Conservation (phyloP, 2,797 vertebrate species). For the Dicrostonyx torquatus region DNA sequence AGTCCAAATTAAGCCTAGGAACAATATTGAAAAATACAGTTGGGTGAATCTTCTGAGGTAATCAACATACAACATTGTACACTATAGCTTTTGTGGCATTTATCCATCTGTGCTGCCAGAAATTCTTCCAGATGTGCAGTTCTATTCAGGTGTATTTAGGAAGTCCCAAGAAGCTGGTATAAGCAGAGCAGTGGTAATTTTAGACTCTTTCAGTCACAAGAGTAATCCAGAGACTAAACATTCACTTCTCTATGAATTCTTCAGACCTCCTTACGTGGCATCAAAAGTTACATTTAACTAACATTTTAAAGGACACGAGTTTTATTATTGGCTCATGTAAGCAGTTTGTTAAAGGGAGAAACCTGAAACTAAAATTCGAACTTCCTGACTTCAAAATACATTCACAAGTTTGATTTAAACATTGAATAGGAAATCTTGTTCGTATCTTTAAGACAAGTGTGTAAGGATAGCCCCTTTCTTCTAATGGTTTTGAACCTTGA, state of each 20-base stretch:
- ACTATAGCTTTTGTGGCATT: constrained; percentile 48
- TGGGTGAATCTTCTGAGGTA: constrained; percentile 39
- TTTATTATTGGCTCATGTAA: background rate
- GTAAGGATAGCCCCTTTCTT: background rate
- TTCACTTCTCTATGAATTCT: constrained; percentile 34
- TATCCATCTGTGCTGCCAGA: constrained; percentile 43
- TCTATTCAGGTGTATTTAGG: constrained; percentile 51
- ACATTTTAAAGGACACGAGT: background rate
- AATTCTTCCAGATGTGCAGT: background rate
- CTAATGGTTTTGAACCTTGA: background rate
- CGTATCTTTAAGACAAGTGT: constrained; percentile 13
- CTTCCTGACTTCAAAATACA: constrained; percentile 22
- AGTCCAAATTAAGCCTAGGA: constrained; percentile 64
- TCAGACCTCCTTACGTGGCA: background rate
- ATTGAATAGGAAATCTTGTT: constrained; percentile 35
- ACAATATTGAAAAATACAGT: constrained; percentile 62
- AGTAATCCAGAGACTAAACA: constrained; percentile 46
- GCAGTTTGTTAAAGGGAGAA: constrained; percentile 2
- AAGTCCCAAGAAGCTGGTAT: constrained; percentile 11
- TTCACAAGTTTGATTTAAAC: background rate
- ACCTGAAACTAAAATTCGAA: constrained; percentile 18
- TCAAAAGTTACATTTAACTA: constrained; percentile 43
- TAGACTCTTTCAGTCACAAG: constrained; percentile 41
- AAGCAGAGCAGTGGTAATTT: constrained; percentile 54
- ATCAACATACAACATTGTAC: constrained; percentile 40